Evolutionary conservation across 2,113 vertebrate species (phyloP), one percentile per base, ranked within the genome.

Genomic region (Lasiurus cinereus): DNA sequence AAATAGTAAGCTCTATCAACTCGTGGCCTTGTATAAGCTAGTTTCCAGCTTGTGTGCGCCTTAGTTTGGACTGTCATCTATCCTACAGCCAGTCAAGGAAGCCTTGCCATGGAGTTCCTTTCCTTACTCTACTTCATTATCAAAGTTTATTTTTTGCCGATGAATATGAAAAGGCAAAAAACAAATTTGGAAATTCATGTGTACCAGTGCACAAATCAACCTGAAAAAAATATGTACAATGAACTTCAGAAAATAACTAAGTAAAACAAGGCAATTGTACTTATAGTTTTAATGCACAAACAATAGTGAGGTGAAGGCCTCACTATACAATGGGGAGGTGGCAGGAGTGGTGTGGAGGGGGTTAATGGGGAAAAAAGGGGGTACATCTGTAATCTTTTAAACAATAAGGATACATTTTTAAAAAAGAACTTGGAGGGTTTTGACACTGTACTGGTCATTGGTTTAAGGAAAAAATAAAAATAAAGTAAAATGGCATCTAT

Each of bases 231-330:
- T 13, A 13, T 8, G 31, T 1, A 5, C 39, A 64, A 87, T 24
- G 0, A 43, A 62, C 94, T 97, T 97, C 94, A 95, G 96, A 97
- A 96, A 98, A 92, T 97, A 96, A 93, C 96, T 94, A 94, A 97
- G 95, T 91, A 9, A 96, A 98, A 96, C 92, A 66, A 93, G 94
- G 73, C 94, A 96, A 76, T 96, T 96, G 85, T 83, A 33, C 78
- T 52, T 3, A 83, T 88, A 88, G 93, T 98, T 97, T 97, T 97
- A 97, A 98, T 97, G 91, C 97, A 95, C 95, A 96, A 31, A 91
- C 59, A 27, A 62, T 62, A 62, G 24, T 62, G 22, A 62, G 22
- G 24, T 62, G 24, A 62, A 62, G 59, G 24, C 59, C 59, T 46
- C 39, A 39, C 39, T 39, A 39, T 39, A 39, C 39, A 39, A 39